Evolutionary conservation across 2,113 vertebrate genomes (phyloP), one percentile per base, ranked within the genome.

Genomic region (Istiophorus platypterus): DNA sequence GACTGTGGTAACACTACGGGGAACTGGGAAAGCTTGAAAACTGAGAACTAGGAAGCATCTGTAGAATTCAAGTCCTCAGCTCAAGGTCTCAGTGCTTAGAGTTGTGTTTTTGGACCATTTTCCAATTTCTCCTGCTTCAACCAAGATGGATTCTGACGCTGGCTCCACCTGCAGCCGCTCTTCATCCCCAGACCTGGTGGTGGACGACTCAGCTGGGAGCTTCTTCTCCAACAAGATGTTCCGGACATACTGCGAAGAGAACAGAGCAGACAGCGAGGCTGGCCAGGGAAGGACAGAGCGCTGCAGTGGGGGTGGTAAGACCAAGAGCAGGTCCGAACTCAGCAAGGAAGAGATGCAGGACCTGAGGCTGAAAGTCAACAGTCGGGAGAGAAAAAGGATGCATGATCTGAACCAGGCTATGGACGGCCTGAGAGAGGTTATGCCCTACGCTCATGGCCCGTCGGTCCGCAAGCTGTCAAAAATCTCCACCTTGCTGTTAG

Each of bases 391-490:
- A 80, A 96, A 96, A 71, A 93, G 96, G 76, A 96, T 96, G 96
- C 96, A 96, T 1, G 96, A 96, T 77, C 91, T 96, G 72, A 96
- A 96, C 91, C 93, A 95, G 90, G 96, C 96, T 1, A 96, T 96
- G 96, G 96, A 96, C 13, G 95, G 95, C 57, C 95, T 96, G 69
- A 86, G 96, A 26, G 96, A 96, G 79, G 96, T 96, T 62, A 96
- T 96, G 96, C 96, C 96, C 3, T 96, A 96, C 1, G 94, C 95
- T 31, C 95, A 96, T 0, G 96, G 96, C 4, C 95, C 96, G 1
- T 95, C 96, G 0, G 95, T 96, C n/a, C 95, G 96, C 56, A 96
- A 96, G 88, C 93, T 96, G 20, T 96, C 96, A 2, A 96, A 96
- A 65, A 96, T 96, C 88, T 96, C 96, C 79, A 96, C 96, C 13